These are phyloP conservation scores for Celastrina argiolus DNA, from an alignment of 2,888 invertebrate species.

Conservation along the genomic window DNA sequence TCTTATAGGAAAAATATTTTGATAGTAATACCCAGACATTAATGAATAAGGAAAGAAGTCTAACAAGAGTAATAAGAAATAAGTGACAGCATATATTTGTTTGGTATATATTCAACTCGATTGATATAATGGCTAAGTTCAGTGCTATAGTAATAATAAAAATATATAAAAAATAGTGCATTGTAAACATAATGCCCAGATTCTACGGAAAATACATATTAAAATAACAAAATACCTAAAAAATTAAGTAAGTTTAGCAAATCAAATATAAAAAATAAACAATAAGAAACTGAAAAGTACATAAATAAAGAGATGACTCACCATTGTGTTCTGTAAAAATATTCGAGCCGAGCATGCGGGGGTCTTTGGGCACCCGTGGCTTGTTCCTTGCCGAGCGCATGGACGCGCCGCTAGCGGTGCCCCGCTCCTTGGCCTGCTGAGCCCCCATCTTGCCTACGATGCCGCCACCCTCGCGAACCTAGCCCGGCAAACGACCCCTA, in stretches of 20 bases:
- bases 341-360: slow-evolving; percentile 90
- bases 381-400: slow-evolving; percentile 86
- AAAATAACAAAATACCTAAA: background rate
- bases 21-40: background rate
- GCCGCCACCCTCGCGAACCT: slow-evolving; percentile 84
- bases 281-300: background rate
- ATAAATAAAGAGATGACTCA: slow-evolving; percentile 68
- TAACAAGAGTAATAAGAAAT: background rate
- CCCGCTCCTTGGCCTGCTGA: slow-evolving; percentile 95
- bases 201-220: background rate
- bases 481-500: slow-evolving; percentile 36
- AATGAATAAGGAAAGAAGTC: background rate
- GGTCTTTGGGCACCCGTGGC: slow-evolving; percentile 87
- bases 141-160: background rate
- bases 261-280: slow-evolving; percentile 5
- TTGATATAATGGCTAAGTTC: background rate
- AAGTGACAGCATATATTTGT: background rate
- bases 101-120: background rate
- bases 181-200: background rate
- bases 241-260: background rate
- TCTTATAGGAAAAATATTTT: background rate
- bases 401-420: slow-evolving; percentile 84
- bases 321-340: slow-evolving; percentile 97
- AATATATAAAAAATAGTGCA: background rate
- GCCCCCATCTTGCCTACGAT: slow-evolving; percentile 85